phyloP scores from a whole-genome alignment of 2,888 invertebrate species.

The Esperia sulphurella region DNA sequence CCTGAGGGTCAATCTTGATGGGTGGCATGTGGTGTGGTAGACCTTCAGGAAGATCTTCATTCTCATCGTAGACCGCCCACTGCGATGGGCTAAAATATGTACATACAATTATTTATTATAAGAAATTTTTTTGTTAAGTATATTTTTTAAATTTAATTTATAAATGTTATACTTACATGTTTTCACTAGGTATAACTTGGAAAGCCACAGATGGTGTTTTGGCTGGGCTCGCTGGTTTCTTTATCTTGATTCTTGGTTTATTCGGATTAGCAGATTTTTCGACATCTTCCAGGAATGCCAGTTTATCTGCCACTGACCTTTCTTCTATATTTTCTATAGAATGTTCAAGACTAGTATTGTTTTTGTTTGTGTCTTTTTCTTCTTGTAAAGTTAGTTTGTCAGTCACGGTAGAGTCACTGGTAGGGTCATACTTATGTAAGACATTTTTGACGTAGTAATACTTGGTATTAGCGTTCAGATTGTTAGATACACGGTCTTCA shows the following conservation, averaged over 20 bases:
- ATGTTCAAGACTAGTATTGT: constrained; percentile 32
- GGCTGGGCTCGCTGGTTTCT: constrained; percentile 43
- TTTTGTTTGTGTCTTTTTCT: constrained; percentile 21
- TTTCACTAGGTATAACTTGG: constrained; percentile 73
- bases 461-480: constrained; percentile 41
- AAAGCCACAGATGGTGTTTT: constrained; percentile 69
- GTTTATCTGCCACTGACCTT: constrained; percentile 48
- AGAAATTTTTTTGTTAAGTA: not conserved
- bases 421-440: constrained; percentile 54
- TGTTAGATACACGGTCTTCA: constrained; percentile 33
- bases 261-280: constrained; percentile 31
- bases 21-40: constrained; percentile 53
- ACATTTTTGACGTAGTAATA: constrained; percentile 69
- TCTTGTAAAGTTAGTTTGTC: constrained; percentile 17
- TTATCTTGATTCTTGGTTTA: constrained; percentile 30
- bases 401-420: constrained; percentile 23
- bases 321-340: constrained; percentile 46
- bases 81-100: constrained; percentile 58
- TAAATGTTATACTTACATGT: constrained; percentile 46
- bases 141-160: not conserved
- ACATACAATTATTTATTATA: not conserved
- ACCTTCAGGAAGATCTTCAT: constrained; percentile 44
- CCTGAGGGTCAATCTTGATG: constrained; percentile 58
- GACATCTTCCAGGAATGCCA: constrained; percentile 41
- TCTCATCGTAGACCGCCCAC: constrained; percentile 72